Base-by-base conservation (phyloP, 2,113 vertebrate genomes). In the Archocentrus centrarchus region DNA sequence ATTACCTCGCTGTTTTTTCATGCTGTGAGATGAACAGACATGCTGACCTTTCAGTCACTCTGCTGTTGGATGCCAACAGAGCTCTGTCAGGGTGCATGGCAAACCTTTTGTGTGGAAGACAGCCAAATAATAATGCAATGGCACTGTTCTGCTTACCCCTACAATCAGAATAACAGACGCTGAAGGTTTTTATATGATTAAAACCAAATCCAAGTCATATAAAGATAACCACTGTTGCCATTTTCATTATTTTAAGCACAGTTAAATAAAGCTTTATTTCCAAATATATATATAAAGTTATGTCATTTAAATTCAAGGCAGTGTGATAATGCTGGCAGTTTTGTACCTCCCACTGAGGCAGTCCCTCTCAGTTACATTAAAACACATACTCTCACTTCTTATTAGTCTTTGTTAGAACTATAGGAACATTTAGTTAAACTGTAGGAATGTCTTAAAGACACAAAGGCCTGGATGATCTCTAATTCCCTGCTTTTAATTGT, bases 1-100 rank as follows among this genome's bases (percentile, higher is more conserved):
- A 80, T 86, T 76, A 59, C 79, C 76, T 79, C 53, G 82, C 81
- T 84, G 90, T 35, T 87, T 87, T 90, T 82, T 92, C 90, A 83
- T 75, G 81, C 89, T 85, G 92, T 83, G 86, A 91, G 78, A 90
- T 83, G 82, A 93, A 94, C 86, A 92, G 92, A 94, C 93, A 92
- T 88, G 18, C 78, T 95, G 94, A 94, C 93, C 94, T 94, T 94
- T 94, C 89, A 89, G 90, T 93, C 92, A 88, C 80, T 91, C 80
- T 85, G 89, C 90, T 93, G 85, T 75, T 90, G 89, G 80, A 79
- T 90, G 76, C 89, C 86, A 80, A 76, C 75, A 53, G 82, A 89
- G 81, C 82, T 59, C 79, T 83, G 79, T 85, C 76, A 81, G 84
- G 77, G 82, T 86, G 88, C 77, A 55, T 55, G 85, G 82, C 81